Percentiles rank a stretch among this genome's conserved stretches.
Conservation (phyloP, 1,140 invertebrate species). For the Drosophila biarmipes region DNA sequence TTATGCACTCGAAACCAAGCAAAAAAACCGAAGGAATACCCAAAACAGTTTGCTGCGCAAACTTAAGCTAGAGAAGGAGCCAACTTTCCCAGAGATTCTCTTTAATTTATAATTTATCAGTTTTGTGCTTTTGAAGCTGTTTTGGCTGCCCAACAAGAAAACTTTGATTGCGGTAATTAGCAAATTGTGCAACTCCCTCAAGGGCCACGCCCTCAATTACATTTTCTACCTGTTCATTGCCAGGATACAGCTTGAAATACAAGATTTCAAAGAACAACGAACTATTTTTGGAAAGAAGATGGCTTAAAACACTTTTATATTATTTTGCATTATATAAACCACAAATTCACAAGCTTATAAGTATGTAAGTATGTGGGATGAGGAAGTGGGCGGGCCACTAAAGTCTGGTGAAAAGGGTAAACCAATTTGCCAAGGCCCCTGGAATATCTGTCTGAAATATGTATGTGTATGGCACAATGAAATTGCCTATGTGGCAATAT, state of each 20-base stretch:
- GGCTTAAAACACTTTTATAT: too few species aligned
- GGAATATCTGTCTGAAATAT: conserved; percentile 52
- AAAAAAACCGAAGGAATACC: background rate
- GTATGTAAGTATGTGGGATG: too few species aligned
- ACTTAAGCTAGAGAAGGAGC: conserved; percentile 8
- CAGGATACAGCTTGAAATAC: too few species aligned
- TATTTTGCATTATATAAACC: too few species aligned
- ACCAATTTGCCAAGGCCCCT: conserved; percentile 62
- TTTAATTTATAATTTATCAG: conserved; percentile 81
- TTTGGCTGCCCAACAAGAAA: conserved; percentile 36
- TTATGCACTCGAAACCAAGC: conserved; percentile 51
- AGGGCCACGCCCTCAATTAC: background rate
- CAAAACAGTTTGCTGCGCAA: conserved; percentile 3
- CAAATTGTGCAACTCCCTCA: conserved; percentile 53
- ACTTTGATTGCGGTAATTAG: conserved; percentile 80
- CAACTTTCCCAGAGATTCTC: conserved; percentile 66
- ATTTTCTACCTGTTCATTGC: conserved; percentile 3
- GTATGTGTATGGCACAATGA: conserved; percentile 59
- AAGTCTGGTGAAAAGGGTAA: conserved; percentile 76
- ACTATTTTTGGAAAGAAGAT: too few species aligned
- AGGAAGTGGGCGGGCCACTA: conserved; percentile 34
- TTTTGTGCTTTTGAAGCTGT: conserved; percentile 43
- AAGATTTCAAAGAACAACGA: too few species aligned
- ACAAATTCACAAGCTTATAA: too few species aligned
- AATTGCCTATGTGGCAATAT: conserved; percentile 78